These are phyloP conservation scores for Catostomus latipinnis DNA, from an alignment of 2,797 vertebrate genomes.

Conservation along the genomic window DNA sequence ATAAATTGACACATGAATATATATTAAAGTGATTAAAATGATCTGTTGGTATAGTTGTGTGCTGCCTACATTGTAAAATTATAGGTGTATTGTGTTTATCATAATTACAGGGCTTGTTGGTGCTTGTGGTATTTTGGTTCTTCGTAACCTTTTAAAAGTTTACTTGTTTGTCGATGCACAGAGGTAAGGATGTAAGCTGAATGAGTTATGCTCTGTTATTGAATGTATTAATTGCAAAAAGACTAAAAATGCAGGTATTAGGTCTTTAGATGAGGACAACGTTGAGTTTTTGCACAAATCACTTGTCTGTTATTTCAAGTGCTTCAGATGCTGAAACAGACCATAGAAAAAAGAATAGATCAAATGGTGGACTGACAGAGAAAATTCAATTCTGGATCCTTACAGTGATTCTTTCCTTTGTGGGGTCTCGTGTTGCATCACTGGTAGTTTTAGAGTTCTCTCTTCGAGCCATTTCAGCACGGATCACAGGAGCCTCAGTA, in stretches of 20 bases:
- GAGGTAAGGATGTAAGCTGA: slow-evolving; percentile 79
- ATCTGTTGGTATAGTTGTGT: background rate
- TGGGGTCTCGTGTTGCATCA: slow-evolving; percentile 86
- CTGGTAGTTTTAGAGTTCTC: slow-evolving; percentile 92
- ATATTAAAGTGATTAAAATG: background rate
- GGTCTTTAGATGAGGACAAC: no score
- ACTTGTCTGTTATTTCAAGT: slow-evolving; percentile 39
- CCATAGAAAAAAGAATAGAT: slow-evolving; percentile 33
- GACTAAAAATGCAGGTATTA: no score
- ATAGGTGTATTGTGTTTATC: slow-evolving; percentile 6
- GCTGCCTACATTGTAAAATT: background rate
- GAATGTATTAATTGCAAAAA: background rate
- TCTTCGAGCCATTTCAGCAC: slow-evolving; percentile 82
- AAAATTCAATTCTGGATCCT: slow-evolving; percentile 79
- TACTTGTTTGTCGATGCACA: slow-evolving; percentile 83
- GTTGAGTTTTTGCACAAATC: slow-evolving; percentile 2
- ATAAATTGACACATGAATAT: background rate
- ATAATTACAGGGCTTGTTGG: slow-evolving; percentile 82
- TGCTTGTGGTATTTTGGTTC: slow-evolving; percentile 85
- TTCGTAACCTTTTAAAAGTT: slow-evolving; percentile 85
- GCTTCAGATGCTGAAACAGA: slow-evolving; percentile 47
- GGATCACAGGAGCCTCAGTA: slow-evolving; percentile 81
- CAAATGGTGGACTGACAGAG: slow-evolving; percentile 67
- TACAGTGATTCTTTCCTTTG: slow-evolving; percentile 74
- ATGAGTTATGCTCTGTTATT: background rate